Conservation (phyloP, 2,888 invertebrate genomes). For the Papilio demoleus region DNA sequence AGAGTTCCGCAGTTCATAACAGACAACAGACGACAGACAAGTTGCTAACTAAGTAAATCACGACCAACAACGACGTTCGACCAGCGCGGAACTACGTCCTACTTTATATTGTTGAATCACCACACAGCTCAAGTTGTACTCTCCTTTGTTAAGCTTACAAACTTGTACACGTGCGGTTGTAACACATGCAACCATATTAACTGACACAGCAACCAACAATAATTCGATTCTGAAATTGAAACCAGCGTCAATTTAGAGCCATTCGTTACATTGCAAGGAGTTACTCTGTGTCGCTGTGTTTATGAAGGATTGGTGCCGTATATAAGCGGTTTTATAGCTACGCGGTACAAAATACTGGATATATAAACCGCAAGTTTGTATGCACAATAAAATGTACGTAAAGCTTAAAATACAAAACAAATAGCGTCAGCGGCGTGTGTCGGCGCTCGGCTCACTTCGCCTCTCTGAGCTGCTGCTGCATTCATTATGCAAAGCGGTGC, state of each 20-base stretch:
- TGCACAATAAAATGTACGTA: conserved; percentile 9
- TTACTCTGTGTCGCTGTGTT: neutral
- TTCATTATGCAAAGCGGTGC: neutral
- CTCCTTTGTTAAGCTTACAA: neutral
- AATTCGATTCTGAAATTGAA: neutral
- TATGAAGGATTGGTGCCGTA: neutral
- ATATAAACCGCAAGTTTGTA: neutral
- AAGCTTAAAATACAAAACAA: conserved; percentile 3
- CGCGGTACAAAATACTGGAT: neutral
- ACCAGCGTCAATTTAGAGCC: neutral
- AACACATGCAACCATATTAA: neutral
- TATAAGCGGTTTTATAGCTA: neutral
- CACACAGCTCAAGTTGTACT: neutral
- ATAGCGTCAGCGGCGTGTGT: neutral
- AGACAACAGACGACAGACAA: neutral
- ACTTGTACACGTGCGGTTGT: neutral
- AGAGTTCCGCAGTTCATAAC: neutral
- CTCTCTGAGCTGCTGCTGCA: neutral
- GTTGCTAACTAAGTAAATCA: neutral
- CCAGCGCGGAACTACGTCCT: too few relatives aligned
- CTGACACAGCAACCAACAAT: neutral
- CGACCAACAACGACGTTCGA: neutral
- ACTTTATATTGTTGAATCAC: neutral
- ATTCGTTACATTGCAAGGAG: neutral
- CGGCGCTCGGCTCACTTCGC: neutral